Evolutionary conservation across 2,113 vertebrate species (phyloP).

Genomic region (Mormyrus lacerda): DNA sequence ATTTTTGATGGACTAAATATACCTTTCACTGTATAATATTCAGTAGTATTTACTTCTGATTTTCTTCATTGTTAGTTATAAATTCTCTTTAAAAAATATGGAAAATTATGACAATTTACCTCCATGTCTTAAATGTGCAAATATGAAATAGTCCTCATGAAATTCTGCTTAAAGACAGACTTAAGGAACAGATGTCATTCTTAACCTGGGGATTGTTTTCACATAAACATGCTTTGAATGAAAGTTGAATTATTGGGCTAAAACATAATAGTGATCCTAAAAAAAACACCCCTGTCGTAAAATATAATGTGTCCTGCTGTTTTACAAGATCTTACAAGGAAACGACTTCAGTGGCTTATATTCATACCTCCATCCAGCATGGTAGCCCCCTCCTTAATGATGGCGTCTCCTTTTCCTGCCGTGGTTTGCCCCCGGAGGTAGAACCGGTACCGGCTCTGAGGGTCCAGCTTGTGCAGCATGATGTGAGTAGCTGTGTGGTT

Average conservation of each 20-base stretch:
- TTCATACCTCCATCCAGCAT: constrained; percentile 64
- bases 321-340: neutral
- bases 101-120: neutral
- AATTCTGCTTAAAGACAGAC: neutral
- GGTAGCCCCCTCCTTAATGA: constrained; percentile 65
- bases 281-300: neutral
- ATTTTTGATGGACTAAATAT: neutral
- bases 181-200: neutral
- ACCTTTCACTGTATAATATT: neutral
- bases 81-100: neutral
- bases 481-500: constrained; percentile 37
- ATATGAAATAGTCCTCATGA: neutral
- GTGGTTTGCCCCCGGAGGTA: constrained; percentile 65
- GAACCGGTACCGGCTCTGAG: constrained; percentile 68
- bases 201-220: neutral
- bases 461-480: constrained; percentile 62
- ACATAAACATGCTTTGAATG: neutral
- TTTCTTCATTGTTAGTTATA: neutral
- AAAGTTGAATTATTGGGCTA: neutral
- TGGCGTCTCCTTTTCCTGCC: constrained; percentile 60
- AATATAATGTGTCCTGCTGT: neutral
- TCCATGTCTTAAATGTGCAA: neutral
- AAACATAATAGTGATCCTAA: neutral
- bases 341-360: neutral
- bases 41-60: neutral